These are phyloP conservation scores for Rhea pennata DNA, from an alignment of 2,113 vertebrate genomes.

Conservation along the genomic window DNA sequence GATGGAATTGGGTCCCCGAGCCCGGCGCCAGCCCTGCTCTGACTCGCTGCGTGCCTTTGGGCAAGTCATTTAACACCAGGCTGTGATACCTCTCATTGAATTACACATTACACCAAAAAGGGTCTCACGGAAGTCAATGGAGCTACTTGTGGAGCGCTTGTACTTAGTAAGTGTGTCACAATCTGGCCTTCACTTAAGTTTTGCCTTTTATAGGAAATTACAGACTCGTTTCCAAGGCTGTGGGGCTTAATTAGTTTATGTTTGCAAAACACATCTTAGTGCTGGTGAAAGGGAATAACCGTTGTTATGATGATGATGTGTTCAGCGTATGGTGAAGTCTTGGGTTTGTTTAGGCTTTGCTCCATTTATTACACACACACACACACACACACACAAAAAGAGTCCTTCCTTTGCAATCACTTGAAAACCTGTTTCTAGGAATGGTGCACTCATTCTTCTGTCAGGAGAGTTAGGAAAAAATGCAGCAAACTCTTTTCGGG, in stretches of 20 bases:
- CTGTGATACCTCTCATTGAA: constrained; percentile 64
- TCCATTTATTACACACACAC: constrained; percentile 27
- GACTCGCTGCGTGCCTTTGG: constrained; percentile 6
- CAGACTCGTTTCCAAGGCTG: constrained; percentile 64
- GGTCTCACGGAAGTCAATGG: constrained; percentile 51
- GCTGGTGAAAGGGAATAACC: constrained; percentile 54
- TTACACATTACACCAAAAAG: constrained; percentile 54
- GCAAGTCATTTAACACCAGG: constrained; percentile 61
- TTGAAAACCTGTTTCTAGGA: constrained; percentile 33
- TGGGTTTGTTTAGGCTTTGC: constrained; percentile 46
- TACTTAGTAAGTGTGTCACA: constrained; percentile 69
- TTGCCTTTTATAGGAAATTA: constrained; percentile 63
- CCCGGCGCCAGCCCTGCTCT: not conserved
- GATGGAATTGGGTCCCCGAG: constrained; percentile 44
- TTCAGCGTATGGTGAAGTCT: constrained; percentile 45
- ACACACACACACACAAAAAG: not conserved
- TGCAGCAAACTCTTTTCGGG: not conserved
- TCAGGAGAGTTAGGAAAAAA: not conserved
- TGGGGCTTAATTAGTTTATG: constrained; percentile 69
- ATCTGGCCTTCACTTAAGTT: constrained; percentile 60
- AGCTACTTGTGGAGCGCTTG: constrained; percentile 60
- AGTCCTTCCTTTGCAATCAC: constrained; percentile 13
- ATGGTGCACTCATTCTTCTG: not conserved
- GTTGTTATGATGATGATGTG: constrained; percentile 54
- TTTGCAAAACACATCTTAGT: constrained; percentile 64